Percentiles rank a stretch among this genome's conserved stretches.
Conservation (phyloP, 2,113 vertebrate genomes). For the Grallaria varia region DNA sequence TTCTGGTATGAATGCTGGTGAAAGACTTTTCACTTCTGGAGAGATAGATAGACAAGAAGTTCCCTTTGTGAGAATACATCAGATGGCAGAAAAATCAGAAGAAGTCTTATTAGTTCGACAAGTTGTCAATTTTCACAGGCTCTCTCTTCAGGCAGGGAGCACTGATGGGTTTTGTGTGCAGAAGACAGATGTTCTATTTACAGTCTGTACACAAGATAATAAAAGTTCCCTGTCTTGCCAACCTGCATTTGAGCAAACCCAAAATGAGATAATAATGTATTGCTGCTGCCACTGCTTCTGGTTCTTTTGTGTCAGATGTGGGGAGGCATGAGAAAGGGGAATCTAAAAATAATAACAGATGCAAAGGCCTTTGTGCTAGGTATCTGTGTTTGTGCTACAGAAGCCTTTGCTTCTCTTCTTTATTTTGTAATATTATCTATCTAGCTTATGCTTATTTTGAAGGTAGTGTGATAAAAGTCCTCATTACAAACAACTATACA, state of each 20-base stretch:
- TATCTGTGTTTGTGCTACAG: neutral
- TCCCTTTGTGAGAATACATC: neutral
- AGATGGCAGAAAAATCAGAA: conserved; percentile 4
- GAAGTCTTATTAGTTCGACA: neutral
- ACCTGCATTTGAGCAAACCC: neutral
- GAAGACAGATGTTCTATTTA: conserved; percentile 47
- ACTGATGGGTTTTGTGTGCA: neutral
- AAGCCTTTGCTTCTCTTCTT: neutral
- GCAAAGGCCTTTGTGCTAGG: neutral
- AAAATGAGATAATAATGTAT: neutral
- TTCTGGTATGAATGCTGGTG: neutral
- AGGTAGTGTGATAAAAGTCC: neutral
- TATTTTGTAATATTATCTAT: neutral
- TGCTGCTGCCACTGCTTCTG: neutral
- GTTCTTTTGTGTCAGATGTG: neutral
- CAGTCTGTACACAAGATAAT: neutral
- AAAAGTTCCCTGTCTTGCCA: conserved; percentile 1
- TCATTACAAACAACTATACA: neutral
- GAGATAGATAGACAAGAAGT: neutral
- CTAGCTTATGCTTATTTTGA: neutral
- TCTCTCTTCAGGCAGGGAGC: neutral
- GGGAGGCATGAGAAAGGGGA: neutral
- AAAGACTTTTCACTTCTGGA: neutral
- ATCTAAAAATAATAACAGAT: conserved; percentile 8
- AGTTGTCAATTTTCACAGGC: conserved; percentile 26